Evolutionary conservation across 1,140 invertebrate genomes (phyloP).

Genomic region (Zaprionus nigranus): DNA sequence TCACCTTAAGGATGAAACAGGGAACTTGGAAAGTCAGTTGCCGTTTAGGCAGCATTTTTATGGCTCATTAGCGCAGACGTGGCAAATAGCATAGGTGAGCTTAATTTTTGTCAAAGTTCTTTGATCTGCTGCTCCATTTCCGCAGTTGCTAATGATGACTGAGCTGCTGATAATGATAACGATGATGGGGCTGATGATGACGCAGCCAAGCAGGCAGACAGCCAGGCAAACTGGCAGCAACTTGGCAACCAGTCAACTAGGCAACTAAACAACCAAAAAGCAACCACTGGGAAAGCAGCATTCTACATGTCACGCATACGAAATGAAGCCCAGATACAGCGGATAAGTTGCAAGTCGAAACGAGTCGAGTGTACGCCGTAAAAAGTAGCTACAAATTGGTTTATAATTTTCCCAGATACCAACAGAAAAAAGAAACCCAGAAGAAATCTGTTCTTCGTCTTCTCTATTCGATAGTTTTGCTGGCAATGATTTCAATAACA

Average conservation of each 20-base stretch:
- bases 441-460: conserved; percentile 1
- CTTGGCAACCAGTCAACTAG: conserved; percentile 22
- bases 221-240: neutral
- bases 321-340: conserved; percentile 57
- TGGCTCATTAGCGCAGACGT: conserved; percentile 79
- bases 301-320: conserved; percentile 76
- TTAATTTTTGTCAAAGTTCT: conserved; percentile 70
- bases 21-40: conserved; percentile 33
- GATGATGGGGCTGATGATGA: conserved; percentile 26
- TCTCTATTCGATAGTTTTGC: conserved; percentile 38
- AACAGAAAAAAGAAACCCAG: neutral
- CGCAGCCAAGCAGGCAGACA: neutral
- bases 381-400: conserved; percentile 69
- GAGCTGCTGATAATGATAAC: conserved; percentile 18
- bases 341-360: conserved; percentile 1
- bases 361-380: conserved; percentile 4
- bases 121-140: conserved; percentile 55
- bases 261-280: conserved; percentile 34
- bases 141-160: conserved; percentile 1
- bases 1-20: conserved; percentile 60
- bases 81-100: conserved; percentile 68
- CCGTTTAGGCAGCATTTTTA: conserved; percentile 71
- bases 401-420: conserved; percentile 67
- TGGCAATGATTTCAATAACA: conserved; percentile 24
- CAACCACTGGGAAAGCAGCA: conserved; percentile 60